A percentile compares a stretch with the other conserved stretches of the same genome.
Evolutionary conservation across 2,797 vertebrate genomes (phyloP).

Genomic region (Clamator glandarius): DNA sequence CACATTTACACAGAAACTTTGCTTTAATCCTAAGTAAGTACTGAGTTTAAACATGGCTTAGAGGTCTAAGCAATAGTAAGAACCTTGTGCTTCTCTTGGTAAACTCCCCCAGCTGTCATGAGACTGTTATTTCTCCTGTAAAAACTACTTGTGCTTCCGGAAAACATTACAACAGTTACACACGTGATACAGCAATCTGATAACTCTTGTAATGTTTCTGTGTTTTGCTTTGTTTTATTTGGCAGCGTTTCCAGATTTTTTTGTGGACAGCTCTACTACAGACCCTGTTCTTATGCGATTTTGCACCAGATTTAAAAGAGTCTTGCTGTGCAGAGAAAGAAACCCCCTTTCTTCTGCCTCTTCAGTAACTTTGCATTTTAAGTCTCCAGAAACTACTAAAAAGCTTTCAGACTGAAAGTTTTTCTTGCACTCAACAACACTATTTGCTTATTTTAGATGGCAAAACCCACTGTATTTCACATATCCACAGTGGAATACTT

Average conservation of each 20-base stretch:
- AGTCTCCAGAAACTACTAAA: neutral
- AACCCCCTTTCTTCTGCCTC: neutral
- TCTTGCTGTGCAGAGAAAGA: neutral
- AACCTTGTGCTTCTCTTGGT: neutral
- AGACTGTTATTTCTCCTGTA: neutral
- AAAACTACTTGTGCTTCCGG: slow-evolving; percentile 6
- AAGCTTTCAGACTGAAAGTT: neutral
- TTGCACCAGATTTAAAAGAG: neutral
- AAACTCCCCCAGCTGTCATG: neutral
- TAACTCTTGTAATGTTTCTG: slow-evolving; percentile 29
- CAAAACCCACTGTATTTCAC: neutral
- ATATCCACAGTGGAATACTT: neutral
- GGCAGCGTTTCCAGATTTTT: slow-evolving; percentile 29
- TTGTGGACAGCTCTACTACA: slow-evolving; percentile 48
- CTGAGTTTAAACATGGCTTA: neutral
- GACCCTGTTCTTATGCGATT: slow-evolving; percentile 6
- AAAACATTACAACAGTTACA: neutral
- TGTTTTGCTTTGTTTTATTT: neutral
- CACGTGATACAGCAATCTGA: slow-evolving; percentile 57
- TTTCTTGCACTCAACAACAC: neutral
- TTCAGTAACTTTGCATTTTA: neutral
- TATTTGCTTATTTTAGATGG: neutral
- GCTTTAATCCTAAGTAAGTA: neutral
- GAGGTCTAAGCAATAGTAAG: neutral
- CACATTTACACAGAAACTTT: neutral